These are phyloP conservation scores for Graphium colonna DNA, from an alignment of 2,888 invertebrate genomes.

Conservation along the genomic window DNA sequence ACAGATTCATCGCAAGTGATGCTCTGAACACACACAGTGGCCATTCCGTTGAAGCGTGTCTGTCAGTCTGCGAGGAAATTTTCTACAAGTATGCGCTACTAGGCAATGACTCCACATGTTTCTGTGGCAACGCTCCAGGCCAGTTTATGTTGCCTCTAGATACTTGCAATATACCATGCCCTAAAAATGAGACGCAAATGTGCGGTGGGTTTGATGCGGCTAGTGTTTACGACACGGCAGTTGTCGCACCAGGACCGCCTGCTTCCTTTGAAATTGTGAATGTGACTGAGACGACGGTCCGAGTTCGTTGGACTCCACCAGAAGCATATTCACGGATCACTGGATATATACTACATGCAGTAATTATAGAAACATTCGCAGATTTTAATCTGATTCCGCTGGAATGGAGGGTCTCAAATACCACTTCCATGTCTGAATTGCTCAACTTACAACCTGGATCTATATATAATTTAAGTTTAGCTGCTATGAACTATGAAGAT, in stretches of 20 bases:
- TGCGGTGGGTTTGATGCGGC: constrained; percentile 85
- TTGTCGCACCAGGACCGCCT: constrained; percentile 85
- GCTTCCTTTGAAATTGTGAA: constrained; percentile 78
- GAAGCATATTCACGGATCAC: constrained; percentile 74
- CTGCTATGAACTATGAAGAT: constrained; percentile 81
- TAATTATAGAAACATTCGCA: constrained; percentile 79
- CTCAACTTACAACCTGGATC: constrained; percentile 87
- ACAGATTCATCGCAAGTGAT: constrained; percentile 51
- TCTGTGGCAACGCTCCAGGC: constrained; percentile 66
- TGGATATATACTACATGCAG: constrained; percentile 78
- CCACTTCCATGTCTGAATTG: constrained; percentile 78
- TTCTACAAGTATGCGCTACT: constrained; percentile 70
- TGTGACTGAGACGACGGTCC: constrained; percentile 82
- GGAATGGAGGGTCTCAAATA: constrained; percentile 81
- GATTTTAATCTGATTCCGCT: constrained; percentile 66
- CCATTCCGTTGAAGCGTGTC: constrained; percentile 67
- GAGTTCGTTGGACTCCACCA: constrained; percentile 80
- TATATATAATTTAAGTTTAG: constrained; percentile 86
- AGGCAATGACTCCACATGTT: constrained; percentile 66
- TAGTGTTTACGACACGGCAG: constrained; percentile 84
- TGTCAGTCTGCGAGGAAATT: constrained; percentile 68
- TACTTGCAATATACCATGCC: constrained; percentile 80
- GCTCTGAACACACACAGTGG: constrained; percentile 68
- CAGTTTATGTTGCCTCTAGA: constrained; percentile 61
- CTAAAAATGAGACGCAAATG: constrained; percentile 78